Conservation (phyloP, 1,140 invertebrate species). For the Anthonomus grandis region DNA sequence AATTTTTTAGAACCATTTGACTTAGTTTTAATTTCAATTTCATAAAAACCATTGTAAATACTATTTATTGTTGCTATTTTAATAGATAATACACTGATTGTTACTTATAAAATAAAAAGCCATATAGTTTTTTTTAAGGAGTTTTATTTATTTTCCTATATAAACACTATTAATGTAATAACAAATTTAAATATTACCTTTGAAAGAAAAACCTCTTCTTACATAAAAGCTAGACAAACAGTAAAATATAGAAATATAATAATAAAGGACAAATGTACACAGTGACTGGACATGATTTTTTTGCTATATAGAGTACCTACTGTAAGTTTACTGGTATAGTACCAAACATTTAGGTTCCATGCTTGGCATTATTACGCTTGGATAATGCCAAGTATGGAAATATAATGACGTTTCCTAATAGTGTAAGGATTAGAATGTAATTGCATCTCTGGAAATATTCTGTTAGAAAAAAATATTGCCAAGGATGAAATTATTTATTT, state of each 20-base stretch:
- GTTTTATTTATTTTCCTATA: slow-evolving; percentile 15
- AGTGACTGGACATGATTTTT: neutral
- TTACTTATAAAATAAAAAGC: too few species aligned
- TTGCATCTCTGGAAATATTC: too few species aligned
- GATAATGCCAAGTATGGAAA: too few species aligned
- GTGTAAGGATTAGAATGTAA: too few species aligned
- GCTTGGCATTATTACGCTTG: too few species aligned
- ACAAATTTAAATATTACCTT: slow-evolving; percentile 30
- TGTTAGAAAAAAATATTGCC: too few species aligned
- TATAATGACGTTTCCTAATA: neutral
- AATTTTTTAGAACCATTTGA: neutral
- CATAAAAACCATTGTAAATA: neutral
- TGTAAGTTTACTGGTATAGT: neutral
- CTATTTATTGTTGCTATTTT: neutral
- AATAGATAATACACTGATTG: neutral
- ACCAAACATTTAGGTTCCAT: neutral
- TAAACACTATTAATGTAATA: slow-evolving; percentile 34
- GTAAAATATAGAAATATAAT: slow-evolving; percentile 1
- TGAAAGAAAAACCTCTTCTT: slow-evolving; percentile 12
- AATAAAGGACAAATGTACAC: slow-evolving; percentile 11
- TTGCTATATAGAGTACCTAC: neutral
- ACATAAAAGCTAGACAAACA: slow-evolving; percentile 4
- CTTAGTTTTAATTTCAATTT: neutral
- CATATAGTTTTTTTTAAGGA: neutral
- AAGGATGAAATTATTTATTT: too few species aligned